Evolutionary conservation across 2,797 vertebrate genomes (phyloP), one percentile per base, ranked within the genome.

Genomic region (Cyprinella venusta): DNA sequence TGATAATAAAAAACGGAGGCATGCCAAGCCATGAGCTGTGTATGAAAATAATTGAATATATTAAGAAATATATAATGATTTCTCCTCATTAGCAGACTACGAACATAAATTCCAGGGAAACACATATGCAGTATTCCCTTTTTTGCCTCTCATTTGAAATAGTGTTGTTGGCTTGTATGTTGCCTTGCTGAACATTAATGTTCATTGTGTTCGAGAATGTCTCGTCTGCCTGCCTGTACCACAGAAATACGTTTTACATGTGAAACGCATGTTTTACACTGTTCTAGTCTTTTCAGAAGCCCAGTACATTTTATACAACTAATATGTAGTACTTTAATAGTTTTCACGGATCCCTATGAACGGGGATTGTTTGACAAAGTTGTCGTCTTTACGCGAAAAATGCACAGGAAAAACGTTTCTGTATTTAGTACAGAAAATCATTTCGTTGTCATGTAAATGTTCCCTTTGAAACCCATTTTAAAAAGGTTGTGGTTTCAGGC

Each of bases 131-230:
- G 40, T 16, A 45, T 45, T 71, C 67, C 67, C 38, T 13, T 59
- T 45, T 50, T 79, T 54, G 21, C 48, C 16, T 6, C 33, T 54
- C 50, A 61, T 61, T 16, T 42, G 21, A 52, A 79, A 38, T 36
- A 38, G 79, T 61, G 24, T 70, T 61, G 38, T 48, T 61, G 21
- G 24, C 68, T 80, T 36, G 2, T 50, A 38, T 63, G 21, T 64
- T 74, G 80, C 42, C 79, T 74, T 63, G 68, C 67, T 15, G 24
- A 33, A 56, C 42, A 63, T 81, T 15, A 21, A 45, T 81, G 56
- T 63, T 64, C 26, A 50, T 74, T 52, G 42, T n/a, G 13, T 63
- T 63, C 2, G 38, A 63, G 38, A 71, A 71, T 16, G 38, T 72
- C 56, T 63, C 8, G 30, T 64, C 79, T 38, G 42, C 30, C 54